Evolutionary conservation across 2,888 invertebrate genomes (phyloP), one percentile per base, ranked within the genome.

Genomic region (Melieria crassipennis): DNA sequence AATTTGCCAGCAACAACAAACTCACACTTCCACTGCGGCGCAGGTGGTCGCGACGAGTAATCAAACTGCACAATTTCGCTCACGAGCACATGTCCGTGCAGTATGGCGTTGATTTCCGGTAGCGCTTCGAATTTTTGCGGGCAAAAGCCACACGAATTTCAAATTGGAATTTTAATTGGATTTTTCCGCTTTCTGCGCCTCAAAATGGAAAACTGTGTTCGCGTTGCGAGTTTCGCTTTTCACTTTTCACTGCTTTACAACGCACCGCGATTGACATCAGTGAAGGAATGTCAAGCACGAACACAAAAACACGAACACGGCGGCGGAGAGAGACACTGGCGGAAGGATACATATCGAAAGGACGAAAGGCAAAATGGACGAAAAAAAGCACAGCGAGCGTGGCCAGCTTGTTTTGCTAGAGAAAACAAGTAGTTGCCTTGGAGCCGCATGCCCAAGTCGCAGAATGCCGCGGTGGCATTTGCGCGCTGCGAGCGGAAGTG

Each of bases 341-440:
- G 48, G 11, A 11, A 46, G 9, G 48, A 16, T 11, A 56, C 7
- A n/a, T 67, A 46, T 58, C 42, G 58, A 50, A 67, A 67, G 66
- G 58, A 67, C 66, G 58, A 67, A 60, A 50, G 60, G 13, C 9
- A 50, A 7, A 67, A 48, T 50, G 48, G 48, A 47, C 42, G 48
- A 55, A 47, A 10, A 10, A 58, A 58, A 56, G 66, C 66, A 67
- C 60, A 50, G 66, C 58, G 66, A 48, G 58, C 13, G 56, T 10
- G 30, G 11, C 43, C 57, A 48, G 52, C 50, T 82, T 84, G 81
- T 84, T 84, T 79, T 83, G 83, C 81, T 80, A 78, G 77, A 79
- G 78, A 84, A 84, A 84, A 84, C 84, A 84, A 84, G 84, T 84
- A 84, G 83, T 84, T 84, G 84, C 82, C 83, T 82, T 83, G 84